These are phyloP conservation scores for Philopotamus ludificatus DNA, from an alignment of 1,140 invertebrate genomes.

Conservation along the genomic window DNA sequence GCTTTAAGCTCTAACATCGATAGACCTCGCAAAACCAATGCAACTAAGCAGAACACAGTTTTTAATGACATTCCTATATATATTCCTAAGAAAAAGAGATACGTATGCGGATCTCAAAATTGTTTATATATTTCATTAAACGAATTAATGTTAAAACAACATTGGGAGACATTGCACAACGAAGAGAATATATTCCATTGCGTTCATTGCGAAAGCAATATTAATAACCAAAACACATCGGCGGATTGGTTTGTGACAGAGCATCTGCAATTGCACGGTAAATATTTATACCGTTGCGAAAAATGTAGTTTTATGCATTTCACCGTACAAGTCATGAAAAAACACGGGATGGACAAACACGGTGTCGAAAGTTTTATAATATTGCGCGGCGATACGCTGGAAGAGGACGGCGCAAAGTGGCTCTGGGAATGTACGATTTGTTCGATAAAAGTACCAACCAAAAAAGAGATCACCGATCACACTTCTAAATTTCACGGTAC, in stretches of 20 bases:
- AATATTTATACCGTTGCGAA: slow-evolving; percentile 67
- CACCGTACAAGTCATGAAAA: slow-evolving; percentile 63
- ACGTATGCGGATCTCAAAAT: slow-evolving; percentile 66
- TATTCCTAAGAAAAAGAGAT: slow-evolving; percentile 65
- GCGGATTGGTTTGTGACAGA: slow-evolving; percentile 59
- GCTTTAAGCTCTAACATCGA: slow-evolving; percentile 68
- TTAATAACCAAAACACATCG: slow-evolving; percentile 45
- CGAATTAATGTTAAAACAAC: slow-evolving; percentile 68
- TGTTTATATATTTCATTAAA: slow-evolving; percentile 73
- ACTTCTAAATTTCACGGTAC: slow-evolving; percentile 59
- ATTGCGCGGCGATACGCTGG: slow-evolving; percentile 59
- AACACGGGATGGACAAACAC: slow-evolving; percentile 66
- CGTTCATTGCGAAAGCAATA: slow-evolving; percentile 62
- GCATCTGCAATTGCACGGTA: slow-evolving; percentile 75
- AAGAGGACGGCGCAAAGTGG: slow-evolving; percentile 55
- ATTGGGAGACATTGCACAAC: slow-evolving; percentile 70
- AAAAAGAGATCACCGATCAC: slow-evolving; percentile 61
- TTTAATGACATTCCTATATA: slow-evolving; percentile 57
- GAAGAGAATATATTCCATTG: slow-evolving; percentile 64
- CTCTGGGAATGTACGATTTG: slow-evolving; percentile 72
- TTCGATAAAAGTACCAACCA: slow-evolving; percentile 60
- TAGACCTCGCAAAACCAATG: slow-evolving; percentile 43
- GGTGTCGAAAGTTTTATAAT: slow-evolving; percentile 53
- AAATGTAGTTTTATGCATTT: slow-evolving; percentile 66
- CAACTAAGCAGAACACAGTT: slow-evolving; percentile 40